phyloP scores from a whole-genome alignment of 2,888 invertebrate genomes.

The Saturnia pavonia region DNA sequence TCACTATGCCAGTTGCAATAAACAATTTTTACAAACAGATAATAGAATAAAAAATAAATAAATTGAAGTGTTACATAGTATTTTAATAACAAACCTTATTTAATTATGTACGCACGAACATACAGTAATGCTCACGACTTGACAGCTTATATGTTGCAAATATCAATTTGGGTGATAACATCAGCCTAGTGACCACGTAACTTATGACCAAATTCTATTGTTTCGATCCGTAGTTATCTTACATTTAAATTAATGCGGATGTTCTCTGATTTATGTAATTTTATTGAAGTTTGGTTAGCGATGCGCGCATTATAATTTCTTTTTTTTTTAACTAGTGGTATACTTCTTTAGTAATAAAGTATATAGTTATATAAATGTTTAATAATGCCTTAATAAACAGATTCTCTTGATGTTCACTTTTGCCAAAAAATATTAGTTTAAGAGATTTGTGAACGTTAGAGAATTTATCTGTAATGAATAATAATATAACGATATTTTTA shows the following conservation, averaged over 20 bases:
- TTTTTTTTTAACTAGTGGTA: neutral
- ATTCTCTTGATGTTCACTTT: neutral
- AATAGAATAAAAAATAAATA: neutral
- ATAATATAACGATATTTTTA: neutral
- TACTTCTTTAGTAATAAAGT: neutral
- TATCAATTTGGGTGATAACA: constrained; percentile 60
- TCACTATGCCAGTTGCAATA: neutral
- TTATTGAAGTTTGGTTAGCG: neutral
- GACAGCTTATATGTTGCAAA: constrained; percentile 50
- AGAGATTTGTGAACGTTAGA: neutral
- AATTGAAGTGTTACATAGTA: constrained; percentile 27
- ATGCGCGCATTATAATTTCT: neutral
- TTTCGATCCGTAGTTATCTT: neutral
- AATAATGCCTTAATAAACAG: no score
- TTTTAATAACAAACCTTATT: constrained; percentile 35
- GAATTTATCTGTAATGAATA: neutral
- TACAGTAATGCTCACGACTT: constrained; percentile 65
- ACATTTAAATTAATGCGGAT: constrained; percentile 3
- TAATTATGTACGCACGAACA: constrained; percentile 70
- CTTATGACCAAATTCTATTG: constrained; percentile 39
- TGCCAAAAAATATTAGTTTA: neutral
- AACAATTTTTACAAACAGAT: neutral
- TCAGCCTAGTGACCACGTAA: constrained; percentile 34
- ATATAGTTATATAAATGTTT: no score
- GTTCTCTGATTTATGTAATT: constrained; percentile 5